Evolutionary conservation across 2,888 invertebrate species (phyloP).

Genomic region (Meteorus colon): DNA sequence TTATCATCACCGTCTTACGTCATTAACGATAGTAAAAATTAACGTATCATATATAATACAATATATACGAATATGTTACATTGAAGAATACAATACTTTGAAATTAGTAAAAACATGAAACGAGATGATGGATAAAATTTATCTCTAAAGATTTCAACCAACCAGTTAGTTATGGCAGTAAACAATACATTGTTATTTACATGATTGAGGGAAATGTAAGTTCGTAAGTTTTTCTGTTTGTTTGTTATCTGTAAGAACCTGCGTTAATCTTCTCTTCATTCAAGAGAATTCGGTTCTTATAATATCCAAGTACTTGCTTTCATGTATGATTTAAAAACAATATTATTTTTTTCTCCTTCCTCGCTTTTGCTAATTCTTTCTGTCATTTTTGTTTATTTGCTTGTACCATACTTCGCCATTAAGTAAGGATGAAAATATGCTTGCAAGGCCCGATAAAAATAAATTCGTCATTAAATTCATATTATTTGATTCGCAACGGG

Average conservation of each 20-base stretch:
- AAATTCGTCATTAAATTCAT: constrained; percentile 14
- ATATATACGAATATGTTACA: constrained; percentile 54
- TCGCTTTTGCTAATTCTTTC: background rate
- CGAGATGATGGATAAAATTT: constrained; percentile 31
- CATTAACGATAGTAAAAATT: constrained; percentile 48
- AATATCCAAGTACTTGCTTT: constrained; percentile 5
- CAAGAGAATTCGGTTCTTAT: constrained; percentile 14
- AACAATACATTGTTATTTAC: constrained; percentile 62
- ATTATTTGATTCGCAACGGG: constrained; percentile 9
- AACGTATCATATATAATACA: constrained; percentile 52
- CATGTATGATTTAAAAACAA: background rate
- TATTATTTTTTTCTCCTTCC: background rate
- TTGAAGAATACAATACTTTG: constrained; percentile 57
- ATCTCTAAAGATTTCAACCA: constrained; percentile 44
- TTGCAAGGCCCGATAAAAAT: background rate
- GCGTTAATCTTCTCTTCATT: too few species aligned
- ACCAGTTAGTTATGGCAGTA: constrained; percentile 61
- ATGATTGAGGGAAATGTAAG: constrained; percentile 55
- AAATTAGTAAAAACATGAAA: constrained; percentile 51
- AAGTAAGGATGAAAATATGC: background rate
- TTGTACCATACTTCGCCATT: background rate
- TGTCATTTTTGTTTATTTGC: constrained; percentile 1
- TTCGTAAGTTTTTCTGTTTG: constrained; percentile 41
- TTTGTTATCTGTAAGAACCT: constrained; percentile 22
- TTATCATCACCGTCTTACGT: constrained; percentile 7